These are phyloP conservation scores for Atethmia centrago DNA, from an alignment of 2,888 invertebrate species.

Conservation along the genomic window DNA sequence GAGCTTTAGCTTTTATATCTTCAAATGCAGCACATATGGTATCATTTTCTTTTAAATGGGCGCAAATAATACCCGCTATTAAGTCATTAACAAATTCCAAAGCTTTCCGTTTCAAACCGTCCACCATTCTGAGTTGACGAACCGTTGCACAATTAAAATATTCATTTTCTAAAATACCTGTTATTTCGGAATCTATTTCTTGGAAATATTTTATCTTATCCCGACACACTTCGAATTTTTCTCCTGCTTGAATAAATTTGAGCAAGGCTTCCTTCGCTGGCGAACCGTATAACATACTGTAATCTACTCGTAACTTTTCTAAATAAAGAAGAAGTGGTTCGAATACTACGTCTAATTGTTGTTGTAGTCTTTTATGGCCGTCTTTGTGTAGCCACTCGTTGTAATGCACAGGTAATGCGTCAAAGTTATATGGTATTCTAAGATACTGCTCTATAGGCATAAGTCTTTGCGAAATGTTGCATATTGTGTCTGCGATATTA, in stretches of 20 bases:
- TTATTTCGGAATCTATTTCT: conserved; percentile 91
- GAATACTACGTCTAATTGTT: conserved; percentile 89
- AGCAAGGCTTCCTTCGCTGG: conserved; percentile 85
- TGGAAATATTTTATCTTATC: conserved; percentile 91
- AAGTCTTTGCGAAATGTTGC: conserved; percentile 90
- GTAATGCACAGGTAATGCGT: conserved; percentile 90
- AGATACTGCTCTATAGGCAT: conserved; percentile 90
- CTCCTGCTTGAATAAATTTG: conserved; percentile 86
- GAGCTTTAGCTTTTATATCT: conserved; percentile 92
- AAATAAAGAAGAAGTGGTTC: conserved; percentile 90
- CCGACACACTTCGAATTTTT: conserved; percentile 91
- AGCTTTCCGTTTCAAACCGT: conserved; percentile 91
- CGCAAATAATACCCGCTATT: conserved; percentile 91
- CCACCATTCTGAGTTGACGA: conserved; percentile 91
- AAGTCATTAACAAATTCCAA: conserved; percentile 91
- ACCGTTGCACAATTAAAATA: conserved; percentile 92
- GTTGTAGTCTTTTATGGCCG: conserved; percentile 87
- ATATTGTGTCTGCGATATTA: conserved; percentile 90
- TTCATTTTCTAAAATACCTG: conserved; percentile 92
- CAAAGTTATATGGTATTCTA: conserved; percentile 81
- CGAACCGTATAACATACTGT: conserved; percentile 89
- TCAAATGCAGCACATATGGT: conserved; percentile 94
- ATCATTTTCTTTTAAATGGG: conserved; percentile 92
- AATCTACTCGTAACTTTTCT: conserved; percentile 88
- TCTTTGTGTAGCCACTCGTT: conserved; percentile 90